These are phyloP conservation scores for Dolomedes plantarius DNA, from an alignment of 2,888 invertebrate genomes.

Conservation along the genomic window DNA sequence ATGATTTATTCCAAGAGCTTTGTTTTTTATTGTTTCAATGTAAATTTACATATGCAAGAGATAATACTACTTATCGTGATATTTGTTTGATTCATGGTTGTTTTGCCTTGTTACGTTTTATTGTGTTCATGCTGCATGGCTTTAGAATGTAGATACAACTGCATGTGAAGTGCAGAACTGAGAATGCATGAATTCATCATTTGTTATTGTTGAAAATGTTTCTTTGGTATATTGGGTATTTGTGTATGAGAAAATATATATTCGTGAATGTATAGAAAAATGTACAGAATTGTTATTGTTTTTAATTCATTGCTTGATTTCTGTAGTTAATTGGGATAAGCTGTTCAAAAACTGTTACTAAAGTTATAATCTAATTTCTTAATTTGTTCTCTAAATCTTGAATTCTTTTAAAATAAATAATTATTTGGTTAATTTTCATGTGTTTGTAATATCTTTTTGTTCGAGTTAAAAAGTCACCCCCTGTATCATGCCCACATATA, in stretches of 20 bases:
- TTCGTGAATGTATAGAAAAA: slow-evolving; percentile 52
- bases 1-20: background rate
- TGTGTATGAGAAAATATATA: slow-evolving; percentile 12
- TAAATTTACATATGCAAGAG: slow-evolving; percentile 11
- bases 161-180: background rate
- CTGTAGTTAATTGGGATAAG: background rate
- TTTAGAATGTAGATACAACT: background rate
- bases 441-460: background rate
- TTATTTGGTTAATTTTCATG: background rate
- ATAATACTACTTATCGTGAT: slow-evolving; percentile 29
- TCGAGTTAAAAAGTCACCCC: too few species aligned
- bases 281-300: slow-evolving; percentile 65
- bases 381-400: background rate
- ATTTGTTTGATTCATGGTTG: slow-evolving; percentile 6
- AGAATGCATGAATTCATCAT: slow-evolving; percentile 22
- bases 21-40: slow-evolving; percentile 5
- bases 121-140: slow-evolving; percentile 9
- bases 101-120: background rate
- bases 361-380: background rate
- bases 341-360: background rate
- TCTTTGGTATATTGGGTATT: slow-evolving; percentile 50
- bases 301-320: background rate
- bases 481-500: too few species aligned
- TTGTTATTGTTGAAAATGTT: slow-evolving; percentile 32
- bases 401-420: background rate